A percentile compares a stretch with the other conserved stretches of the same genome.
Evolutionary conservation across 1,140 invertebrate genomes (phyloP).

Genomic region (Heterodera carotae): DNA sequence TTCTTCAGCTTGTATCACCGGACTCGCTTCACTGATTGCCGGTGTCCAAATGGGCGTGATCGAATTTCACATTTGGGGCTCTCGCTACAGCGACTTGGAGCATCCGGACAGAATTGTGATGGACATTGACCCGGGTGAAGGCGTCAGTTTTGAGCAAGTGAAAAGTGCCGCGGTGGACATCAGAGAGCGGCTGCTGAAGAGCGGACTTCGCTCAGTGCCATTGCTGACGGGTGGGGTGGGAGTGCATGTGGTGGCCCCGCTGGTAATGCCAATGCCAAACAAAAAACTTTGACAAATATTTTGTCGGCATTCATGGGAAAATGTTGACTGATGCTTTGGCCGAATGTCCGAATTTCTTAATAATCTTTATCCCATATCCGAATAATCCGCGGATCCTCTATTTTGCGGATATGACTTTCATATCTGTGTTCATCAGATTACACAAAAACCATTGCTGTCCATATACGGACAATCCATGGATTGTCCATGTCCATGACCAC

Average conservation of each 20-base stretch:
- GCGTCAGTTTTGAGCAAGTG: constrained; percentile 10
- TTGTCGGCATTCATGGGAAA: not conserved
- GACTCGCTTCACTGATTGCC: not conserved
- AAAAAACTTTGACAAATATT: too few species aligned
- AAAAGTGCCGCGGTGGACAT: not conserved
- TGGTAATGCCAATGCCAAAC: too few species aligned
- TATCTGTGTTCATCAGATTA: too few species aligned
- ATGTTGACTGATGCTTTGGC: too few species aligned
- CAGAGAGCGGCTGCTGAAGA: not conserved
- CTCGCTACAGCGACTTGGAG: not conserved
- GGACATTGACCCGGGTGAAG: constrained; percentile 12
- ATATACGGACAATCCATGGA: too few species aligned
- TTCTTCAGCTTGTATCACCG: not conserved
- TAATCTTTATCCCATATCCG: too few species aligned
- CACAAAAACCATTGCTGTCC: too few species aligned
- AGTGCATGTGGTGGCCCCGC: not conserved
- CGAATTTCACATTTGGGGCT: constrained; percentile 17
- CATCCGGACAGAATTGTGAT: constrained; percentile 8
- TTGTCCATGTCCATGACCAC: too few species aligned
- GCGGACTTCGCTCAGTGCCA: not conserved
- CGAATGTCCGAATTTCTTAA: too few species aligned
- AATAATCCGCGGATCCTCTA: too few species aligned
- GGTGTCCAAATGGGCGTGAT: constrained; percentile 10
- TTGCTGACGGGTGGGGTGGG: constrained; percentile 2
- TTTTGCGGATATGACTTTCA: too few species aligned